A percentile compares a stretch with the other conserved stretches of the same genome.
Evolutionary conservation across 1,140 invertebrate species (phyloP).

Genomic region (Platorchestia sp.): DNA sequence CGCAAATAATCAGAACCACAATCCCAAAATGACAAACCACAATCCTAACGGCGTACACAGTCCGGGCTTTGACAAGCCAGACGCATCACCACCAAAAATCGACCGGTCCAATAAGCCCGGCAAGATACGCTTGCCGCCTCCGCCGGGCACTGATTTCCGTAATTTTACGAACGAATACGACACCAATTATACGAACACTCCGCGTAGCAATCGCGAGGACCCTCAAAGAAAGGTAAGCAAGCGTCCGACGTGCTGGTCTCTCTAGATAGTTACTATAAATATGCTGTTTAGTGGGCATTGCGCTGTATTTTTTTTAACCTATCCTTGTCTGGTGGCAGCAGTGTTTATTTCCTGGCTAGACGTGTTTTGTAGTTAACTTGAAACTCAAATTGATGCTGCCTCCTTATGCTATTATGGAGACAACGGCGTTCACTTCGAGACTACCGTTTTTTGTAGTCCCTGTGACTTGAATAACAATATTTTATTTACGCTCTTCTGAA

Average conservation of each 20-base stretch:
- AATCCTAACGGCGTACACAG: background rate
- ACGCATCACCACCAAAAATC: conserved; percentile 86
- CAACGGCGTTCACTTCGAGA: no score
- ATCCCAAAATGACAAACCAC: conserved; percentile 20
- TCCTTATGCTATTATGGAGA: no score
- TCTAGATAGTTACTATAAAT: background rate
- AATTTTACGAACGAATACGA: conserved; percentile 70
- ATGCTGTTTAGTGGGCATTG: background rate
- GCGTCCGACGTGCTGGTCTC: background rate
- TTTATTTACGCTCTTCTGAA: no score
- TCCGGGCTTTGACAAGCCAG: conserved; percentile 71
- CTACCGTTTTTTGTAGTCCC: no score
- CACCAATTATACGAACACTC: conserved; percentile 68
- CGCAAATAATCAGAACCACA: background rate
- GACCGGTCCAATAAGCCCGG: conserved; percentile 83
- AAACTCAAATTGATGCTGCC: no score
- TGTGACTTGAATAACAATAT: no score
- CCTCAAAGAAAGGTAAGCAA: conserved; percentile 31
- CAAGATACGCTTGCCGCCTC: conserved; percentile 68
- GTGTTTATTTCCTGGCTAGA: background rate
- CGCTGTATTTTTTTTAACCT: background rate
- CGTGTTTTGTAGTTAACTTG: no score
- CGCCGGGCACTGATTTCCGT: conserved; percentile 71
- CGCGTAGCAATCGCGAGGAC: conserved; percentile 56
- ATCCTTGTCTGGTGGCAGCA: background rate